These are phyloP conservation scores for Neotoxoptera formosana DNA, from an alignment of 1,140 invertebrate species.

Conservation along the genomic window DNA sequence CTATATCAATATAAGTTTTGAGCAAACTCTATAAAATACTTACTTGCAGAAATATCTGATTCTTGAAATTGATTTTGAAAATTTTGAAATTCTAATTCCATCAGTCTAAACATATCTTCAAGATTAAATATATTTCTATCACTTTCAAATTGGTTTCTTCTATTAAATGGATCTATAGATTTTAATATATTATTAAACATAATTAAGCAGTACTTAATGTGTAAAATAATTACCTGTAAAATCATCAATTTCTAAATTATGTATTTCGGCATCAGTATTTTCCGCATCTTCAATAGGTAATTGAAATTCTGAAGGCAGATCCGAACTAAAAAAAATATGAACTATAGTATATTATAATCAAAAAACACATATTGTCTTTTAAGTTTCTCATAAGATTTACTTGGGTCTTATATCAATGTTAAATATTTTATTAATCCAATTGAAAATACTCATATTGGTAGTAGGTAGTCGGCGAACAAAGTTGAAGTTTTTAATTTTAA, in stretches of 20 bases:
- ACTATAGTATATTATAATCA: too few relatives aligned
- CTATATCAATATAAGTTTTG: not conserved
- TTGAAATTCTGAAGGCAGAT: slow-evolving; percentile 41
- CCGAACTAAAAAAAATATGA: slow-evolving; percentile 10
- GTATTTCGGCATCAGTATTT: not conserved
- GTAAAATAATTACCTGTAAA: not conserved
- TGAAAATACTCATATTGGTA: slow-evolving; percentile 15
- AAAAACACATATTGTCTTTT: not conserved
- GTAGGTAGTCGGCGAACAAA: not conserved
- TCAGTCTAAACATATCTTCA: not conserved
- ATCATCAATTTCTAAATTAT: not conserved
- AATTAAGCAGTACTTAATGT: not conserved
- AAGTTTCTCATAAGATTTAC: not conserved
- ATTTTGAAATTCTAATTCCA: not conserved
- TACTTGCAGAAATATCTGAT: not conserved
- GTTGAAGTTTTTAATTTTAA: not conserved
- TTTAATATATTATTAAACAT: not conserved
- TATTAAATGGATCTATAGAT: not conserved
- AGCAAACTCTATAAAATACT: not conserved
- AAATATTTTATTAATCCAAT: slow-evolving; percentile 32
- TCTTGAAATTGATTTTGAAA: not conserved
- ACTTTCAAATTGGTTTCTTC: not conserved
- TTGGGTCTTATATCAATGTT: not conserved
- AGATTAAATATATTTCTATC: not conserved
- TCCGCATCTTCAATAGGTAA: not conserved